phyloP scores from a whole-genome alignment of 2,888 invertebrate species.

The Fragum sueziense region DNA sequence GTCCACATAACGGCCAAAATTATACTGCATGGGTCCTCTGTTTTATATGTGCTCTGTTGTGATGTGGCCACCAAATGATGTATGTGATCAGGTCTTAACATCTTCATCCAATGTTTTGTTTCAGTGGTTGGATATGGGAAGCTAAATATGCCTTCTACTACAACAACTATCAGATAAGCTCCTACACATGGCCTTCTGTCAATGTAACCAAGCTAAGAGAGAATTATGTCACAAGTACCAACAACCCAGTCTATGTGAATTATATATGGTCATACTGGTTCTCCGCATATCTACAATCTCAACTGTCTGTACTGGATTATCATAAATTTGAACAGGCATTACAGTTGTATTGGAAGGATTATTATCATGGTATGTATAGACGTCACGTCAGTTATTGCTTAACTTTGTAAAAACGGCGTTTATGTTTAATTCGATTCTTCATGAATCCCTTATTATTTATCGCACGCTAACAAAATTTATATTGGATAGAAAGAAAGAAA shows the following conservation, averaged over 20 bases:
- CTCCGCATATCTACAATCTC: constrained; percentile 39
- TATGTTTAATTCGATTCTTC: no score
- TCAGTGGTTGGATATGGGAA: constrained; percentile 57
- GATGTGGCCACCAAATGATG: no score
- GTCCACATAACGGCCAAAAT: no score
- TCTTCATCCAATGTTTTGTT: no score
- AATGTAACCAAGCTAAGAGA: constrained; percentile 11
- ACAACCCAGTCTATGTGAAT: not conserved
- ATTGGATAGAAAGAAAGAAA: no score
- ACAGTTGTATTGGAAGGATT: constrained; percentile 27
- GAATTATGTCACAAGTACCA: not conserved
- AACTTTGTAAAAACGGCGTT: no score
- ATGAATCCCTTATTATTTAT: no score
- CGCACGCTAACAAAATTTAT: no score
- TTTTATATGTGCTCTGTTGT: no score
- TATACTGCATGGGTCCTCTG: no score
- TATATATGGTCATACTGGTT: constrained; percentile 23
- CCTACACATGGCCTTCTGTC: constrained; percentile 53
- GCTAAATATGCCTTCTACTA: constrained; percentile 42
- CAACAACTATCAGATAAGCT: constrained; percentile 44
- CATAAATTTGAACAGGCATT: constrained; percentile 45
- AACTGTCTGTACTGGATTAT: constrained; percentile 50
- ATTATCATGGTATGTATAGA: not conserved
- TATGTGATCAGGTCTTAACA: no score
- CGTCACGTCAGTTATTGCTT: no score